A percentile compares a stretch with the other conserved stretches of the same genome.
Conservation (phyloP, 2,888 invertebrate genomes). For the Boloria selene region DNA sequence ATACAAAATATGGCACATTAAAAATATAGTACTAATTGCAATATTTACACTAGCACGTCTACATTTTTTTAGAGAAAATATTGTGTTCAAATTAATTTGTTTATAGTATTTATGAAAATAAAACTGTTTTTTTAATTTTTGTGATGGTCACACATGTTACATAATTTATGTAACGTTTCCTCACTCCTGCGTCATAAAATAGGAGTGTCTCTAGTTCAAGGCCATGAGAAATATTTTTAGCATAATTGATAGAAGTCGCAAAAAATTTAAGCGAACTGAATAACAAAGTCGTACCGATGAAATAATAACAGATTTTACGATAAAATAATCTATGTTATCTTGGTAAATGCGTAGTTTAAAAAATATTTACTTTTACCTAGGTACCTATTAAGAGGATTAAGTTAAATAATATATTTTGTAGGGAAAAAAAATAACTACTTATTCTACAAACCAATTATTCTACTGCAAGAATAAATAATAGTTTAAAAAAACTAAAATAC, state of each 20-base stretch:
- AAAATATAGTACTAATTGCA: no score
- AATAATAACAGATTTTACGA: slow-evolving; percentile 10
- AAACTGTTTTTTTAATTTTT: neutral
- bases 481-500: no score
- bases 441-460: neutral
- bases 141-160: slow-evolving; percentile 13
- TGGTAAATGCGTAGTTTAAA: slow-evolving; percentile 1
- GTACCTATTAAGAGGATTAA: neutral
- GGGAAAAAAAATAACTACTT: no score
- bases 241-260: neutral
- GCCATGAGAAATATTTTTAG: slow-evolving; percentile 5
- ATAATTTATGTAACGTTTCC: slow-evolving; percentile 14
- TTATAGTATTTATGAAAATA: neutral
- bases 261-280: slow-evolving; percentile 13
- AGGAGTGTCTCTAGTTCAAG: slow-evolving; percentile 17
- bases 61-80: no score
- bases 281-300: slow-evolving; percentile 1
- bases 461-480: no score
- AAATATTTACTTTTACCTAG: neutral
- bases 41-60: no score
- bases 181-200: neutral
- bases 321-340: slow-evolving; percentile 2
- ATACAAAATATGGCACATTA: neutral
- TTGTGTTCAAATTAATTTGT: no score
- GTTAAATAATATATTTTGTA: neutral